Base-by-base conservation (phyloP, 1,140 invertebrate species). In the Schlechtendalia chinensis region DNA sequence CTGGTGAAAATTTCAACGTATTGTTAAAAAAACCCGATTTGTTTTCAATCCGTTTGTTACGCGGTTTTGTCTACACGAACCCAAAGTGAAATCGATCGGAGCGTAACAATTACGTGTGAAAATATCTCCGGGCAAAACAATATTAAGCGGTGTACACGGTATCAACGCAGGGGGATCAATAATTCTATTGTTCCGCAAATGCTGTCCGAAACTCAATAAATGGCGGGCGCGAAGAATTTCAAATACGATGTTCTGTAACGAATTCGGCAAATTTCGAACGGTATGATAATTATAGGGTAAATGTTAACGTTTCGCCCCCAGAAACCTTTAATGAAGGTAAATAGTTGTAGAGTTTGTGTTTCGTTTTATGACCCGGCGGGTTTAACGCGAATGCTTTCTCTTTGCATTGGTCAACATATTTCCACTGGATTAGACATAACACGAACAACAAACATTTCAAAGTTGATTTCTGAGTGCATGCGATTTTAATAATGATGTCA, bases 271-370 rank as follows among this genome's bases (percentile, higher is more conserved):
- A 59, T 59, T 65, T 65, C 61, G 24, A 53, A 53, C 45, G 14
- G 12, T 69, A 67, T 69, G 24, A 47, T 19, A n/a, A 69, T 50
- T 24, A 27, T 71, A 50, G 45, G 45, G 67, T 29, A 24, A 47
- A 69, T 17, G 65, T 71, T 71, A 50, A 27, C 45, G 19, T 24
- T 71, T 71, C 45, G 1, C 39, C 1, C 22, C n/a, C n/a, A n/a
- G 10, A 22, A 71, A 50, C 24, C 45, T n/a, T 27, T 71, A 47
- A 71, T 47, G 63, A 71, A 71, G 67, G 67, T 71, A 71, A 71
- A 71, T 71, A 50, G 67, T 71, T 71, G 22, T 50, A 17, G 27
- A 71, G 67, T 50, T 71, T 50, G 50, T 50, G 17, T 71, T 50
- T 24, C 22, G 45, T 71, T 71, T 71, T 50, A 39, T 50, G 47